Evolutionary conservation across 2,113 vertebrate species (phyloP), one percentile per base, ranked within the genome.

Genomic region (Aplodontia rufa): DNA sequence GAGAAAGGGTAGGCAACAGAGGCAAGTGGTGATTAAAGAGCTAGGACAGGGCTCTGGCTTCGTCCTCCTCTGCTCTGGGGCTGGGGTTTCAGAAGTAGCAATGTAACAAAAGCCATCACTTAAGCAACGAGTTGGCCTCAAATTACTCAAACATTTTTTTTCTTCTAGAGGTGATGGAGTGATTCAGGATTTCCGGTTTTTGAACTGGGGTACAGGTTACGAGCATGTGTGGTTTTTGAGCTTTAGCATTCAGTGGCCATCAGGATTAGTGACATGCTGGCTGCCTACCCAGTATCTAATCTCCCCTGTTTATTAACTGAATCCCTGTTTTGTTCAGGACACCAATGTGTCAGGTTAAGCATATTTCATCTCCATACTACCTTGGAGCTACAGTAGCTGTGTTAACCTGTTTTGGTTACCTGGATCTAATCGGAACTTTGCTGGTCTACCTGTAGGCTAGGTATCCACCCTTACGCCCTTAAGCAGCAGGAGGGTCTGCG

Each of bases 1-100:
- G 90, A 92, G 91, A 88, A 86, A 76, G 80, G 53, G 16, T 3
- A 11, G 45, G n/a, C n/a, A n/a, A n/a, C n/a, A n/a, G 72, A 84
- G 87, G 84, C 71, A 45, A 81, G 60, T 12, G 26, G 79, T 4
- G 22, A 58, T 75, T 22, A 78, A 45, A 58, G 58, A 37, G 60
- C 49, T 1, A 8, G 30, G 51, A 4, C 5, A n/a, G n/a, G 1
- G 0, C 19, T 40, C 2, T 4, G 42, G 16, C 58, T 53, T 42
- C 66, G 35, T 69, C 66, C 90, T 80, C 82, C 45, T 66, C 5
- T 42, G 55, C 79, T 42, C 47, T 30, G 30, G 88, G 53, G n/a
- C 87, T 78, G 40, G 10, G 28, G 30, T 93, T 94, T 86, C 80
- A 82, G 68, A 66, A 72, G 75, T 76, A 60, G 87, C 40, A 30